These are phyloP conservation scores for Ormyrus labotus DNA, from an alignment of 2,888 invertebrate species.

Conservation along the genomic window DNA sequence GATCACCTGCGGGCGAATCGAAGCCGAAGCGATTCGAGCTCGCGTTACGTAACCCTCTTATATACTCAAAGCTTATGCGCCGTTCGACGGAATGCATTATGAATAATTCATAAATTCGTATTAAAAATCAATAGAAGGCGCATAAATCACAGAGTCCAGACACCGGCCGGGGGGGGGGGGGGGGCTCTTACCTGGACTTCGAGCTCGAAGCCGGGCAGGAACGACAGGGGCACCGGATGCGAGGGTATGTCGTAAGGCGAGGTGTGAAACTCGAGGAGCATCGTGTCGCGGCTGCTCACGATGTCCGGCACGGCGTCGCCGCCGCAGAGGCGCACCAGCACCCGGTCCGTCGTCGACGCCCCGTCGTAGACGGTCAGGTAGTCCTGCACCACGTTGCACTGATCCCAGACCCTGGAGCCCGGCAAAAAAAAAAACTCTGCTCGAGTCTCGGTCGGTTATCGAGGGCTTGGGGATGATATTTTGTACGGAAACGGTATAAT, in stretches of 20 bases:
- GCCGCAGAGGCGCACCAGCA: conserved; percentile 87
- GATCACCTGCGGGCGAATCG: conserved; percentile 76
- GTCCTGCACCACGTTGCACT: conserved; percentile 89
- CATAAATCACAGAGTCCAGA: too few species aligned
- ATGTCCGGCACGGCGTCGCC: conserved; percentile 89
- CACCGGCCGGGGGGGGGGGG: too few species aligned
- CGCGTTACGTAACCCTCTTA: not conserved
- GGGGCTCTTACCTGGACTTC: conserved; percentile 83
- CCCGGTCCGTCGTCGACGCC: conserved; percentile 82
- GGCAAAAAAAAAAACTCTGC: too few species aligned
- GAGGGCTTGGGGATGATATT: too few species aligned
- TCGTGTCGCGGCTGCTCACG: conserved; percentile 85
- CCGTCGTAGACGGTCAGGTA: conserved; percentile 90
- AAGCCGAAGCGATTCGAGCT: not conserved
- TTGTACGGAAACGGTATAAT: too few species aligned
- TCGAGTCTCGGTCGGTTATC: too few species aligned
- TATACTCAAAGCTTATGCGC: too few species aligned
- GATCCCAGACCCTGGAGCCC: conserved; percentile 84
- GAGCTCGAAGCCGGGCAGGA: conserved; percentile 88
- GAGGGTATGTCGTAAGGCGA: conserved; percentile 89
- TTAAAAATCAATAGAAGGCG: too few species aligned
- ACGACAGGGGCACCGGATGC: conserved; percentile 86
- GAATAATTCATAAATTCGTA: too few species aligned
- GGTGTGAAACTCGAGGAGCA: conserved; percentile 88
- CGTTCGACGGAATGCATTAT: too few species aligned